phyloP scores from a whole-genome alignment of 1,140 invertebrate genomes.

The Vanessa atalanta region DNA sequence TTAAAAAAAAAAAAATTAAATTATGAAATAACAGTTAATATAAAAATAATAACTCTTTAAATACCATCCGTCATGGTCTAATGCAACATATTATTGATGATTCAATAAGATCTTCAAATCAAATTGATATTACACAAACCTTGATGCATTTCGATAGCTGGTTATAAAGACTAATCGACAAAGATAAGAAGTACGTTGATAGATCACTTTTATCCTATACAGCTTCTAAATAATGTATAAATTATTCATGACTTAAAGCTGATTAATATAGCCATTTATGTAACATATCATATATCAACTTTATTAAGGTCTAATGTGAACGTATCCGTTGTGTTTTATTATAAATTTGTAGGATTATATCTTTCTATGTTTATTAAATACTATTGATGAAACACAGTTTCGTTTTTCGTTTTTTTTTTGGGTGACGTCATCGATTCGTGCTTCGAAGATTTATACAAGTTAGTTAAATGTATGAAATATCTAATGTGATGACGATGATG shows the following conservation, averaged over 20 bases:
- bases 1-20: no score
- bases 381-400: no score
- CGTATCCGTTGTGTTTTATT: not conserved
- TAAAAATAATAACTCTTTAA: not conserved
- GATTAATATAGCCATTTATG: slow-evolving; percentile 9
- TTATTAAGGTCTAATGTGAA: slow-evolving; percentile 6
- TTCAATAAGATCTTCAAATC: not conserved
- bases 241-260: slow-evolving; percentile 9
- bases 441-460: no score
- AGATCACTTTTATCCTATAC: slow-evolving; percentile 12
- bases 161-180: slow-evolving; percentile 24
- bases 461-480: no score
- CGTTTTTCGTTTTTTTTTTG: no score
- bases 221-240: slow-evolving; percentile 1
- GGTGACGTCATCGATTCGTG: no score
- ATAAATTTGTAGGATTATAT: slow-evolving; percentile 7
- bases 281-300: slow-evolving; percentile 10
- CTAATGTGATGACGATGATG: no score
- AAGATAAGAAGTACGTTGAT: slow-evolving; percentile 20
- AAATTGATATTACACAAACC: not conserved
- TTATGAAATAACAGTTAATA: no score
- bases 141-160: slow-evolving; percentile 7
- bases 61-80: not conserved
- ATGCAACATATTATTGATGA: not conserved
- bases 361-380: not conserved